A percentile compares a stretch with the other conserved stretches of the same genome.
Conservation (phyloP, 2,113 vertebrate genomes). For the Siniperca knerii region DNA sequence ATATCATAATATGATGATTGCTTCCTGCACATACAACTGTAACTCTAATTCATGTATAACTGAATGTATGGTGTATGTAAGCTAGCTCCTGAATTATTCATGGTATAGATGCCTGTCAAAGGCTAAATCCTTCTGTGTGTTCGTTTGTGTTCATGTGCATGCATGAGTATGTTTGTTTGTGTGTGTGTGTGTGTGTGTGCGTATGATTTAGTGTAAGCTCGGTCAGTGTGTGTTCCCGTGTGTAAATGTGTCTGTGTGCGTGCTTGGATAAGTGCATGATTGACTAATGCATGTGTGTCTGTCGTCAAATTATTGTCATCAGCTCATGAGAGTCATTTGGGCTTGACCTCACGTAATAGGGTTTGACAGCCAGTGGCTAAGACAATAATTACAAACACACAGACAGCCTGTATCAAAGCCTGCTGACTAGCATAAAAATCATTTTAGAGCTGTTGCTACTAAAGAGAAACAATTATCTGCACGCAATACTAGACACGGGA, state of each 20-base stretch:
- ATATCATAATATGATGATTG: slow-evolving; percentile 53
- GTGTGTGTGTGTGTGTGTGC: background rate
- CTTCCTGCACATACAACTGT: slow-evolving; percentile 52
- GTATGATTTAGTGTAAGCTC: background rate
- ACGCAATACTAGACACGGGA: slow-evolving; percentile 38
- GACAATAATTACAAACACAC: slow-evolving; percentile 78
- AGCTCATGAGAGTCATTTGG: slow-evolving; percentile 65
- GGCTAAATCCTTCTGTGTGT: slow-evolving; percentile 30
- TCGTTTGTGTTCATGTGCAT: slow-evolving; percentile 34
- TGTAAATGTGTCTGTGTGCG: background rate
- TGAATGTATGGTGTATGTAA: slow-evolving; percentile 66
- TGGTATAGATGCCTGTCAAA: slow-evolving; percentile 45
- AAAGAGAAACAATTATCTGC: slow-evolving; percentile 69
- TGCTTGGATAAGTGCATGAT: slow-evolving; percentile 23
- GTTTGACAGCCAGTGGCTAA: slow-evolving; percentile 70
- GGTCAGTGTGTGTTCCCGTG: slow-evolving; percentile 8
- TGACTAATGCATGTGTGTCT: slow-evolving; percentile 49
- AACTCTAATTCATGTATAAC: slow-evolving; percentile 62
- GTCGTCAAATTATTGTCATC: slow-evolving; percentile 67
- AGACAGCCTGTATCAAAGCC: slow-evolving; percentile 64
- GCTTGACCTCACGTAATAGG: slow-evolving; percentile 74
- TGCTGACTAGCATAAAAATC: slow-evolving; percentile 71
- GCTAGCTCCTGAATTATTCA: slow-evolving; percentile 69
- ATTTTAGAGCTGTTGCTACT: slow-evolving; percentile 57
- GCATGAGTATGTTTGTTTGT: background rate